Base-by-base conservation (phyloP, 2,797 vertebrate genomes). In the Arctocebus calabarensis region DNA sequence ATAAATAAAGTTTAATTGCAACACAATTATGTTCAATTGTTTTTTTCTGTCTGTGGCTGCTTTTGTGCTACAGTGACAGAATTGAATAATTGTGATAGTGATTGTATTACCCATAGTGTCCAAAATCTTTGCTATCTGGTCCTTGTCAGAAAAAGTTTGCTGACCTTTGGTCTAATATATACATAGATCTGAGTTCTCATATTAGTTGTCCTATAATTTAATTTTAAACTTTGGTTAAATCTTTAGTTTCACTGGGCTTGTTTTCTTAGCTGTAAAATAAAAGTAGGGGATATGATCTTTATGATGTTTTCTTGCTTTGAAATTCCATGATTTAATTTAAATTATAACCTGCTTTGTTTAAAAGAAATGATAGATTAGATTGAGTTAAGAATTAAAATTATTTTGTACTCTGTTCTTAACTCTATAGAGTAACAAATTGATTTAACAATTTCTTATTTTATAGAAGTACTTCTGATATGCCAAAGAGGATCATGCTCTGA, bases 391-490 rank as follows among this genome's bases (percentile, higher is more conserved):
- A 84, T 91, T 83, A 57, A 93, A 81, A 89, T 34, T 43, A 20
- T 89, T 94, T 71, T 81, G 52, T 3, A 84, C 5, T 85, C 29
- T 73, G 0, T n/a, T 89, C 9, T 84, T 59, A 91, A 73, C 88
- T 71, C 12, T 95, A 12, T 34, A 81, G 82, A 93, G 75, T 81
- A 37, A 66, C 32, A 93, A 32, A 77, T 68, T 91, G 61, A 17
- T 70, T 88, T 96, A 85, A 52, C 90, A 14, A 52, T 91, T 74
- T 79, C 92, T 96, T 74, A 55, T 96, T 96, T 83, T 68, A 27
- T 68, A 43, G 40, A 52, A 48, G 20, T 90, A 86, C 19, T 94
- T 86, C 57, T 90, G 20, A 23, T 91, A 0, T 88, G 64, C 37
- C 82, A 52, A 87, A 25, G 79, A 87, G 37, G 37, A 75, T 95